These are phyloP conservation scores for Agriopis aurantiaria DNA, from an alignment of 2,888 invertebrate genomes.

Conservation along the genomic window DNA sequence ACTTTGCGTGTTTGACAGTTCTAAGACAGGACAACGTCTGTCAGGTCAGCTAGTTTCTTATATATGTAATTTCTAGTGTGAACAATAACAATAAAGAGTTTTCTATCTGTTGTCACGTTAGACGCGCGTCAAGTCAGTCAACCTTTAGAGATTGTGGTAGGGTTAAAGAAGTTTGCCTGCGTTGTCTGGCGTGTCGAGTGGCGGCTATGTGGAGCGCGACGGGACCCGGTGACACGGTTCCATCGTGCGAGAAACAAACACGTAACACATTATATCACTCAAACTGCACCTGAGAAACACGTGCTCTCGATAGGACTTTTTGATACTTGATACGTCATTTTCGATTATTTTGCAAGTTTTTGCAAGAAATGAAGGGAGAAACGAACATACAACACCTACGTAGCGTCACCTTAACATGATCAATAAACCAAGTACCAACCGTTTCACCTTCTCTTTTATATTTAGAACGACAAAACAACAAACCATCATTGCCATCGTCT, in stretches of 20 bases:
- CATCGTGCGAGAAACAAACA: slow-evolving; percentile 24
- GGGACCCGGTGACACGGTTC: slow-evolving; percentile 19
- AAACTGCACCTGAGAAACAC: slow-evolving; percentile 4
- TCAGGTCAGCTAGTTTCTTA: too few relatives aligned
- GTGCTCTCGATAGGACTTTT: slow-evolving; percentile 15
- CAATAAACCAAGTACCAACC: too few relatives aligned
- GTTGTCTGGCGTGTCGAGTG: not conserved
- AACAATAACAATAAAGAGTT: too few relatives aligned
- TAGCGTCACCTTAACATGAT: not conserved
- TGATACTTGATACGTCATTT: slow-evolving; percentile 4
- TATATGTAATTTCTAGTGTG: too few relatives aligned
- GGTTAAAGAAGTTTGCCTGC: not conserved
- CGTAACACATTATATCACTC: slow-evolving; percentile 20
- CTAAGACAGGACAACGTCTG: too few relatives aligned
- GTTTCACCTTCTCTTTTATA: too few relatives aligned
- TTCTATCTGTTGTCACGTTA: too few relatives aligned
- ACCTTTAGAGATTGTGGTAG: not conserved
- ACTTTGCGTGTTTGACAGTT: too few relatives aligned
- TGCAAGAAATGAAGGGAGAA: not conserved
- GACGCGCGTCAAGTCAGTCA: too few relatives aligned
- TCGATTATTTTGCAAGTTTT: slow-evolving; percentile 4
- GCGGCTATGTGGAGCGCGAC: slow-evolving; percentile 1
- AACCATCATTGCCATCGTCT: too few relatives aligned
- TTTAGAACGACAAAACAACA: too few relatives aligned
- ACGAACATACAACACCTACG: not conserved